These are phyloP conservation scores for Telmatherina bonti DNA, from an alignment of 2,797 vertebrate species.

Conservation along the genomic window DNA sequence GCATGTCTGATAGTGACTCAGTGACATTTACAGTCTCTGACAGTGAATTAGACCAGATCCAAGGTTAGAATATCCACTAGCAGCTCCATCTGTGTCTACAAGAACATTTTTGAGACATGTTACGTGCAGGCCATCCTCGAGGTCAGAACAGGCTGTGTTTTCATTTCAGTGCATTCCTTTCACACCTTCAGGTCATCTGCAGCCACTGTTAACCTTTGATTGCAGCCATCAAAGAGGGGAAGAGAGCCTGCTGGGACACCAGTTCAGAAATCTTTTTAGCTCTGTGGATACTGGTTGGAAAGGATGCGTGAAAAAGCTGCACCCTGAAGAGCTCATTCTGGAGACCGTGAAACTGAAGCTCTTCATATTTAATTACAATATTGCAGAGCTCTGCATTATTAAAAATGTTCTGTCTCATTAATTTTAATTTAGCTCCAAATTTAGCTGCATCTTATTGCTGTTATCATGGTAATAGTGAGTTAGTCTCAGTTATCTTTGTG, in stretches of 20 bases:
- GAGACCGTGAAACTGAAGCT: too few relatives aligned
- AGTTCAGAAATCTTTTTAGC: background rate
- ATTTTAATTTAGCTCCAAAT: too few relatives aligned
- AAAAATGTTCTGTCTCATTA: too few relatives aligned
- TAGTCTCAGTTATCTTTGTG: too few relatives aligned
- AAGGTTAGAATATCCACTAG: conserved; percentile 17
- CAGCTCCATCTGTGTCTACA: conserved; percentile 26
- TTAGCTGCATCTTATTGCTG: too few relatives aligned
- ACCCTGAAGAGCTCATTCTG: too few relatives aligned
- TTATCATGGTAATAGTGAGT: too few relatives aligned
- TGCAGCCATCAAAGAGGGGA: background rate
- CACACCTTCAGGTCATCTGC: conserved; percentile 1
- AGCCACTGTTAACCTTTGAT: conserved; percentile 1
- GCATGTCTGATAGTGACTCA: conserved; percentile 31
- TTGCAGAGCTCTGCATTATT: too few relatives aligned
- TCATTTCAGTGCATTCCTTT: background rate
- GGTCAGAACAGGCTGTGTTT: conserved; percentile 13
- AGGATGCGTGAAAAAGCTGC: background rate
- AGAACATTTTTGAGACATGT: conserved; percentile 19
- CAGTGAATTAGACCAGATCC: conserved; percentile 27
- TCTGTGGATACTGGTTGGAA: background rate
- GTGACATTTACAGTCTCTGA: conserved; percentile 35
- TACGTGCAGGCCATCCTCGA: conserved; percentile 8
- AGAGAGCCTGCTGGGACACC: background rate
- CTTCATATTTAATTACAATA: too few relatives aligned